These are phyloP conservation scores for Galemys pyrenaicus DNA, from an alignment of 2,113 vertebrate genomes.

Conservation along the genomic window DNA sequence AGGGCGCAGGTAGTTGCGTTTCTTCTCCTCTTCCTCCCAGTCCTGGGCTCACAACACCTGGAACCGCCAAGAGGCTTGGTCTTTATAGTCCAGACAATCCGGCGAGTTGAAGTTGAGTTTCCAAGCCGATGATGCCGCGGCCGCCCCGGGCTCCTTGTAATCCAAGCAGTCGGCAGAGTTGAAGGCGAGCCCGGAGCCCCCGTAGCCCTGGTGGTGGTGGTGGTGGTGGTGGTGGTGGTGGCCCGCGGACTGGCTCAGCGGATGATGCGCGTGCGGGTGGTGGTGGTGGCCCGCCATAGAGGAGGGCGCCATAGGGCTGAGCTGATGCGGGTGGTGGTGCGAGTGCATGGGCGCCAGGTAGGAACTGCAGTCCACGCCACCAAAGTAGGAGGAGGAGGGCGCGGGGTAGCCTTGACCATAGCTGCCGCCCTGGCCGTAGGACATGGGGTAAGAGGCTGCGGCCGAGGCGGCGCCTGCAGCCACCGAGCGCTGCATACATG, in stretches of 20 bases:
- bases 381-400: slow-evolving; percentile 94
- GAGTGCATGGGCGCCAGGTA: slow-evolving; percentile 98
- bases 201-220: slow-evolving; percentile 95
- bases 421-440: slow-evolving; percentile 94
- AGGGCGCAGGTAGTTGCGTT: slow-evolving; percentile 74
- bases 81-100: slow-evolving; percentile 99
- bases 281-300: slow-evolving; percentile 90
- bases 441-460: slow-evolving; percentile 93
- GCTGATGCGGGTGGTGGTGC: slow-evolving; percentile 95
- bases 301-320: slow-evolving; percentile 96
- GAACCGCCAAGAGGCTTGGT: slow-evolving; percentile 99
- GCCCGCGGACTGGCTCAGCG: slow-evolving; percentile 92
- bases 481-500: slow-evolving; percentile 96
- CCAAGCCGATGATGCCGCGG: slow-evolving; percentile 92
- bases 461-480: slow-evolving; percentile 76
- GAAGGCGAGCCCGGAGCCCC: slow-evolving; percentile 90
- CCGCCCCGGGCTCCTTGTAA: slow-evolving; percentile 96
- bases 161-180: slow-evolving; percentile 99
- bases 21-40: slow-evolving; percentile 64
- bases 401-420: slow-evolving; percentile 95
- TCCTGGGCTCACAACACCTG: slow-evolving; percentile 94
- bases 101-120: slow-evolving; percentile 99
- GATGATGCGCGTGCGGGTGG: slow-evolving; percentile 92
- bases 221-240: slow-evolving; percentile 95
- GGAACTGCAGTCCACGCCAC: slow-evolving; percentile 96